Evolutionary conservation across 2,888 invertebrate genomes (phyloP).

Genomic region (Acleris laterana): DNA sequence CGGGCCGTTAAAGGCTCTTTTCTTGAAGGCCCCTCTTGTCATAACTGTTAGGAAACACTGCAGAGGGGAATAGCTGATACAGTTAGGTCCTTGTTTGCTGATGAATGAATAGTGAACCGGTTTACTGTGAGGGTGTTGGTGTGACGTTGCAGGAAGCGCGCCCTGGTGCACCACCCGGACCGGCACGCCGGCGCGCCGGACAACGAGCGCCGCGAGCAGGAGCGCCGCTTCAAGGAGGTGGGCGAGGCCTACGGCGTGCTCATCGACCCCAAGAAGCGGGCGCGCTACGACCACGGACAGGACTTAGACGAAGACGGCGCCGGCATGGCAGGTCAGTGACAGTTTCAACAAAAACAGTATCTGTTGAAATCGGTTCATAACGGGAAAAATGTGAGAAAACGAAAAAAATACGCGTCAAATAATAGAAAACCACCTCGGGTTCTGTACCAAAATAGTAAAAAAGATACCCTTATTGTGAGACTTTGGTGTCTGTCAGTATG

Average conservation of each 20-base stretch:
- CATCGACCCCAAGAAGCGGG: constrained; percentile 95
- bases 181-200: constrained; percentile 95
- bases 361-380: too few relatives aligned
- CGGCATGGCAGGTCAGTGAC: constrained; percentile 74
- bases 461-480: too few relatives aligned
- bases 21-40: too few relatives aligned
- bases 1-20: too few relatives aligned
- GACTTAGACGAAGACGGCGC: constrained; percentile 90
- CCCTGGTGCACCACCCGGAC: constrained; percentile 96
- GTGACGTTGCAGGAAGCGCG: constrained; percentile 86
- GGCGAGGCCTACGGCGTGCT: constrained; percentile 98
- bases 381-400: too few relatives aligned
- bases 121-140: not conserved
- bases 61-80: too few relatives aligned
- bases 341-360: not conserved
- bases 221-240: constrained; percentile 96
- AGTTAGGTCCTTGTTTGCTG: too few relatives aligned
- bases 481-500: too few relatives aligned
- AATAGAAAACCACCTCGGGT: too few relatives aligned
- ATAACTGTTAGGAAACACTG: too few relatives aligned
- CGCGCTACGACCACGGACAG: constrained; percentile 95
- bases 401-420: too few relatives aligned
- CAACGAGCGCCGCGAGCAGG: constrained; percentile 94
- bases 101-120: not conserved
- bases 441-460: too few relatives aligned